A percentile compares a stretch with the other conserved stretches of the same genome.
Conservation (phyloP, 2,797 vertebrate genomes). For the Hypotaenidia philippensis region DNA sequence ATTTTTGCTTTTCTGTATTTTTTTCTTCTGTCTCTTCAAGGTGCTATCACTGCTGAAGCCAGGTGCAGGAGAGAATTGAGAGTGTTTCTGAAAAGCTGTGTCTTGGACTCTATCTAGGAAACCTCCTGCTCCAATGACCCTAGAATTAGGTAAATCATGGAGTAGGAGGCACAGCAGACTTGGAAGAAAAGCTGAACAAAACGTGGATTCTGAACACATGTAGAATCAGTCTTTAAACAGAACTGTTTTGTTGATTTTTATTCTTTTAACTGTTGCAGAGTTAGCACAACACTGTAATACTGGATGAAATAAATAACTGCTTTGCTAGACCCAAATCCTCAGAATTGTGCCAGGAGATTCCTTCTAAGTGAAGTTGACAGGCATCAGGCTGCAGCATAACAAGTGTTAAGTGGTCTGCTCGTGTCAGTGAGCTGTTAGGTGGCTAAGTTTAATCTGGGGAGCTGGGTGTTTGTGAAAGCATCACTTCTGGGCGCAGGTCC, state of each 20-base stretch:
- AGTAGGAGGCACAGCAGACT: not conserved
- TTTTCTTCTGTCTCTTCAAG: not conserved
- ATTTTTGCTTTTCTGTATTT: not conserved
- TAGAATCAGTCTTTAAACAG: not conserved
- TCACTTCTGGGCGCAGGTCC: fast-evolving
- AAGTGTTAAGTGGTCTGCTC: not conserved
- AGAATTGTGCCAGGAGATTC: not conserved
- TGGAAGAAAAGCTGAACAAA: not conserved
- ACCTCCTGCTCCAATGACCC: not conserved
- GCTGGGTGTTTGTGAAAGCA: not conserved
- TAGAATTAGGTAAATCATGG: not conserved
- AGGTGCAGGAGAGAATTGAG: not conserved
- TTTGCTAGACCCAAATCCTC: not conserved
- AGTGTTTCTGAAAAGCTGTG: not conserved
- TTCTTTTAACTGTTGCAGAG: not conserved
- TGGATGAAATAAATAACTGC: not conserved
- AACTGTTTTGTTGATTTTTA: not conserved
- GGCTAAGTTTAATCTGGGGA: not conserved
- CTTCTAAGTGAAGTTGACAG: conserved; percentile 3
- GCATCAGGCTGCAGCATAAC: not conserved
- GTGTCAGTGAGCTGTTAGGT: not conserved
- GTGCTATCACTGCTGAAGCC: not conserved
- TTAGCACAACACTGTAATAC: not conserved
- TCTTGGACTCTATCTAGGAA: not conserved
- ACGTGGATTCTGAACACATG: fast-evolving